These are phyloP conservation scores for Melipona bicolor DNA, from an alignment of 2,888 invertebrate species.

Conservation along the genomic window DNA sequence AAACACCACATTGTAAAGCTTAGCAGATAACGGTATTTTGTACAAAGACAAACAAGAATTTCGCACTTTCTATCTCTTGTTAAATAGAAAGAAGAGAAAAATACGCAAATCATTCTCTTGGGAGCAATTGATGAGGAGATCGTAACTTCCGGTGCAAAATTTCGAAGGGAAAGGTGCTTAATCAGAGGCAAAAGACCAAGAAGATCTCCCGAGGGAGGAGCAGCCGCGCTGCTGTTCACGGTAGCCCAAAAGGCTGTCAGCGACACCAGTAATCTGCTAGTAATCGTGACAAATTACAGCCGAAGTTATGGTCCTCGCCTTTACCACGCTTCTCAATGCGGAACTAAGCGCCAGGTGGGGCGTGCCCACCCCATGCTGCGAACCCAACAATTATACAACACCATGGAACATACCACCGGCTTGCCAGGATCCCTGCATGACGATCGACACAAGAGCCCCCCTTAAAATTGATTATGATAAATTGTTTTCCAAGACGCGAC, in stretches of 20 bases:
- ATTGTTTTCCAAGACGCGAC: not conserved
- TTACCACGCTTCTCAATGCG: slow-evolving; percentile 72
- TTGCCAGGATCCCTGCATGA: slow-evolving; percentile 60
- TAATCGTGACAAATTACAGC: slow-evolving; percentile 83
- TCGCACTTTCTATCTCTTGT: not conserved
- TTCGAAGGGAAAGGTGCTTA: not conserved
- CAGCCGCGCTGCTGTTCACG: slow-evolving; percentile 54
- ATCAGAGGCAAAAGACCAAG: slow-evolving; percentile 34
- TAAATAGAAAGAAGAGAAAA: too few relatives aligned
- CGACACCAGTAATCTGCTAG: slow-evolving; percentile 80
- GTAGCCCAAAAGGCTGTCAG: slow-evolving; percentile 79
- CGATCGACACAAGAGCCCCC: slow-evolving; percentile 33
- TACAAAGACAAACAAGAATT: too few relatives aligned
- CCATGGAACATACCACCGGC: slow-evolving; percentile 66
- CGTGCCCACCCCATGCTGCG: slow-evolving; percentile 76
- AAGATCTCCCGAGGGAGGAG: slow-evolving; percentile 50
- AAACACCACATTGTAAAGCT: not conserved
- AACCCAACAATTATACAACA: slow-evolving; percentile 79
- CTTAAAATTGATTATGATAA: slow-evolving; percentile 42
- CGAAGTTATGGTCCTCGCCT: slow-evolving; percentile 62
- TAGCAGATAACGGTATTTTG: too few relatives aligned
- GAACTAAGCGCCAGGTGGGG: slow-evolving; percentile 78
- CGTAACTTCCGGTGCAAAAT: slow-evolving; percentile 23
- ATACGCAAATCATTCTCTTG: too few relatives aligned
- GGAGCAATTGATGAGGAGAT: not conserved